A percentile compares a stretch with the other conserved stretches of the same genome.
phyloP scores from a whole-genome alignment of 1,140 invertebrate species.

The Polypedilum pembai region DNA sequence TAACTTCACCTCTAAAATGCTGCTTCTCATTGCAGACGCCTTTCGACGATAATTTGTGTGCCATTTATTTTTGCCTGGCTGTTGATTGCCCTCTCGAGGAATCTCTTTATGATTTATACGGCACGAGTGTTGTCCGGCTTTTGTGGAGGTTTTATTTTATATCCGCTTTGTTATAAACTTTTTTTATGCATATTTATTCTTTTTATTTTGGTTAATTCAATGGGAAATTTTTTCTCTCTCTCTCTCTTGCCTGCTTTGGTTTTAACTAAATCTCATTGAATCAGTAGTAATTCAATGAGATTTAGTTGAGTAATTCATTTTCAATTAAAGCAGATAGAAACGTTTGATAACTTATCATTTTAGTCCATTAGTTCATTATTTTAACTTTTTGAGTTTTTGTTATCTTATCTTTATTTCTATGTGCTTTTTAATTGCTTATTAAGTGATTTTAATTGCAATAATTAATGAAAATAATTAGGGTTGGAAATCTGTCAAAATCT shows the following conservation, averaged over 20 bases:
- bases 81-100: conserved; percentile 34
- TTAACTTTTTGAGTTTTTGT: no score
- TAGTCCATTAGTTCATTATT: no score
- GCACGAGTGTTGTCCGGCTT: conserved; percentile 48
- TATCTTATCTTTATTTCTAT: no score
- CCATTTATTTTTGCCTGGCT: conserved; percentile 54
- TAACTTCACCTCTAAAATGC: conserved; percentile 36
- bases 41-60: conserved; percentile 44
- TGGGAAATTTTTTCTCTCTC: background rate
- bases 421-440: no score
- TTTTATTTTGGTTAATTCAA: no score
- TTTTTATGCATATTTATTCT: background rate
- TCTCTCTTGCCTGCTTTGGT: background rate
- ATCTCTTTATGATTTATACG: conserved; percentile 45
- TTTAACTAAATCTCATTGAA: background rate
- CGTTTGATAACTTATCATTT: no score
- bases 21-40: background rate
- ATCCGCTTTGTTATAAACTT: background rate
- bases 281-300: background rate
- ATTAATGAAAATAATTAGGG: no score
- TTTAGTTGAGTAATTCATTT: no score
- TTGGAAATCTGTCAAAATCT: no score
- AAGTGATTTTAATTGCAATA: no score
- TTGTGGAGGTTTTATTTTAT: conserved; percentile 39
- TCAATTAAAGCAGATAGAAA: no score